Evolutionary conservation across 2,797 vertebrate genomes (phyloP), one percentile per base, ranked within the genome.

Genomic region (Paramormyrops hopkinsi): DNA sequence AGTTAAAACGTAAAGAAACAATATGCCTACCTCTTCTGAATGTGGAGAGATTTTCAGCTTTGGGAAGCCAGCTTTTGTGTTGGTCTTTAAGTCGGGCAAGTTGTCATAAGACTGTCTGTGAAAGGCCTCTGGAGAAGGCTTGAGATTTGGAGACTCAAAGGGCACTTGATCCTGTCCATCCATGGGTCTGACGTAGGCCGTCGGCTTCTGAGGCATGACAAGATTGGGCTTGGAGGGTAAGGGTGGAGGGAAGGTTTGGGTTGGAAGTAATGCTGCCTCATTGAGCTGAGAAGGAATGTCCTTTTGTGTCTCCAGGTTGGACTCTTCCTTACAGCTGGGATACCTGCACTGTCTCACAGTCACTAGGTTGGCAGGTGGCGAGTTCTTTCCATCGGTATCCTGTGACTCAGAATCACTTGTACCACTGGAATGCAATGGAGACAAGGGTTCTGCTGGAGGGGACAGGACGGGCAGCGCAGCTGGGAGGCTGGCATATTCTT

Each of bases 111-210:
- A 92, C 92, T 94, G 94, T 87, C 93, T 92, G 0, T 90, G 92
- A 89, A 95, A 96, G 88, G 96, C 96, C 65, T 97, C 97, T 0
- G 96, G 94, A 1, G 95, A 94, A 1, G 95, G 95, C 91, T 99
- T 99, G 46, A 99, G 95, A 89, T 97, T 96, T 0, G 98, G 97
- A 0, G 98, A 98, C 90, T 97, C 96, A 2, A 90, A 95, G 0
- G 95, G 94, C 41, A 95, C 94, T 94, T 98, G 98, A 90, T 99
- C 98, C 92, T 97, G 98, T 84, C 97, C 98, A 25, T 99, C 98
- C 98, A 99, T 98, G 89, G 99, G 98, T 87, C 98, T 96, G 86
- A 99, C 98, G 0, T 99, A 98, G 0, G 99, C 99, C 0, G 97
- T 99, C 62, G 99, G 98, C 94, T 99, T 99, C 93, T 96, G 96